Percentiles rank a stretch among this genome's conserved stretches.
Conservation (phyloP, 1,140 invertebrate species). For the Eupeodes corollae region DNA sequence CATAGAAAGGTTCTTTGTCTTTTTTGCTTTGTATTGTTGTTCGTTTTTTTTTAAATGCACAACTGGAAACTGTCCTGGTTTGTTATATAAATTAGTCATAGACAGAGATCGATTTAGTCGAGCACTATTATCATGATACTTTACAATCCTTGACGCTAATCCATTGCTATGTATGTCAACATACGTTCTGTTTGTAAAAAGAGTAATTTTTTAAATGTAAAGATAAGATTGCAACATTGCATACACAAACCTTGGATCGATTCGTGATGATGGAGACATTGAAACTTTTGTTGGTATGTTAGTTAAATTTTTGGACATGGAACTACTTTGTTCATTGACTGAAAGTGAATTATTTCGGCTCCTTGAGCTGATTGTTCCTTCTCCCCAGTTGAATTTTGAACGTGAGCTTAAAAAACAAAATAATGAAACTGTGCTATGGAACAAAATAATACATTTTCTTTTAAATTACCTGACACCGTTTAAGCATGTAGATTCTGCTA, state of each 20-base stretch:
- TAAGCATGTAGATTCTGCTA: constrained; percentile 30
- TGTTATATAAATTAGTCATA: constrained; percentile 25
- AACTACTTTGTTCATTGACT: background rate
- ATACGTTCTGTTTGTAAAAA: constrained; percentile 20
- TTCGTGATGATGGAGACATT: constrained; percentile 2
- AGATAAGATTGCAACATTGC: background rate
- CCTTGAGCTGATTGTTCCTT: background rate
- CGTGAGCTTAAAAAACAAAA: background rate
- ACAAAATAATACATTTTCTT: background rate
- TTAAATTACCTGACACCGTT: constrained; percentile 9
- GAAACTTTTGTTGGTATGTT: background rate
- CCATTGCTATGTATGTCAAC: constrained; percentile 40
- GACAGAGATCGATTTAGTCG: constrained; percentile 27
- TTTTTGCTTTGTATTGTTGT: constrained; percentile 21
- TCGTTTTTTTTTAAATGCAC: constrained; percentile 26
- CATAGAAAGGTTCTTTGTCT: constrained; percentile 23
- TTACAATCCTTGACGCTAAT: constrained; percentile 34
- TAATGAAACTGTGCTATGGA: too few relatives aligned
- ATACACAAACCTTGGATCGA: constrained; percentile 24
- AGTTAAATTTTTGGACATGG: background rate
- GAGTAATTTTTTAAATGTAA: background rate
- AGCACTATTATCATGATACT: constrained; percentile 32
- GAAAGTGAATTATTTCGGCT: background rate
- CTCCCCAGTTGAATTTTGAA: background rate
- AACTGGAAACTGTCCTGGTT: constrained; percentile 29